Base-by-base conservation (phyloP, 2,113 vertebrate genomes). In the Lepidothrix coronata region DNA sequence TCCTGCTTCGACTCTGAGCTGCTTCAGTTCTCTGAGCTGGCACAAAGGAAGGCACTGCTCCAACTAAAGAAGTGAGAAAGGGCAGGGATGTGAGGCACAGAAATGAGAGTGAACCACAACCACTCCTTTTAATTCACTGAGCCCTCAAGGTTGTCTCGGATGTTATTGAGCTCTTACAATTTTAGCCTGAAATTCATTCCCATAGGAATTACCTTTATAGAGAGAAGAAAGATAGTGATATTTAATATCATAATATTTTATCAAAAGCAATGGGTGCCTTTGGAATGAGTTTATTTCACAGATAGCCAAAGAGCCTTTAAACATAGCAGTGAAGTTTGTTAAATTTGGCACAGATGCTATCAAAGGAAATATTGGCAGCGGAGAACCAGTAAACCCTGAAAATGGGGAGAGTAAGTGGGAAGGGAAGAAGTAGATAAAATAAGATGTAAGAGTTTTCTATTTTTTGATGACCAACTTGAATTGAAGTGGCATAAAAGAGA, bases 151-250 rank as follows among this genome's bases (percentile, higher is more conserved):
- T 68, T 85, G 39, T 39, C 70, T 84, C 33, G 4, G 59, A 16
- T 74, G 59, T 72, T 35, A 25, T 54, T 0, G 0, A 78, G 19
- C 20, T 85, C 57, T 87, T 43, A 39, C 0, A 43, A 5, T 85
- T 94, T 55, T 86, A 71, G 28, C 14, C 48, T 48, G 51, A 70
- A 82, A 43, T 51, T 77, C 20, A 41, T 93, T 88, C 72, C 51
- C 35, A 33, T 21, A 31, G 68, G 54, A 93, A 30, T 65, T 51
- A 46, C 68, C 31, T 68, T 57, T 63, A 48, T 43, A 37, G 2
- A 13, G 39, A 68, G 44, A 86, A 63, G 48, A 55, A 81, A 89
- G 14, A 5, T 5, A 52, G 24, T n/a, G 39, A 30, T 79, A 61
- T 46, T 90, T 51, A 44, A 49, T 80, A 51, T 49, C 0, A 0